These are phyloP conservation scores for Egretta garzetta DNA, from an alignment of 2,113 vertebrate species.

Conservation along the genomic window DNA sequence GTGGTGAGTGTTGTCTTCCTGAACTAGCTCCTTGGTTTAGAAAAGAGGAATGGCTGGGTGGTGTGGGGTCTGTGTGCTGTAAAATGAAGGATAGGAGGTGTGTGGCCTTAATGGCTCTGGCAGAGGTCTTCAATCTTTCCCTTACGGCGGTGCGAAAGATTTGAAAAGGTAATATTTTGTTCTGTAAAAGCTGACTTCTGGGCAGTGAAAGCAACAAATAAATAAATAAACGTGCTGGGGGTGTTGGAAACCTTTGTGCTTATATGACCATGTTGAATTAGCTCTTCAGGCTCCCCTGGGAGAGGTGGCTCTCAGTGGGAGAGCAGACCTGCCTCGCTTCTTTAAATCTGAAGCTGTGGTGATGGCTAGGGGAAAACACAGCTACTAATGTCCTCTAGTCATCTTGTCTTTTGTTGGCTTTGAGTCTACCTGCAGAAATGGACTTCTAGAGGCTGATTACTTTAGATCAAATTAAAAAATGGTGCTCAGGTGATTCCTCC, in stretches of 20 bases:
- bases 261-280: background rate
- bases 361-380: background rate
- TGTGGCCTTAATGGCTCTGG: too few species aligned
- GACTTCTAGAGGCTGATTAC: background rate
- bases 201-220: background rate
- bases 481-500: too few species aligned
- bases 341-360: too few species aligned
- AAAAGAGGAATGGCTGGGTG: accelerated
- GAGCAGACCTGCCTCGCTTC: background rate
- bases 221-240: background rate
- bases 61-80: accelerated
- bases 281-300: too few species aligned
- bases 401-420: background rate
- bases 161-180: background rate
- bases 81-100: accelerated
- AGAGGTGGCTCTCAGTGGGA: too few species aligned
- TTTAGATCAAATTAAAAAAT: background rate
- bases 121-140: background rate
- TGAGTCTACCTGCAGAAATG: background rate
- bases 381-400: background rate
- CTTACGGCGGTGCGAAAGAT: background rate
- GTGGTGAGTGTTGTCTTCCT: background rate
- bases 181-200: background rate
- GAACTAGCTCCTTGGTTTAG: accelerated
- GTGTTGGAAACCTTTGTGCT: background rate